These are phyloP conservation scores for Octonoba sinensis DNA, from an alignment of 2,888 invertebrate genomes.

Conservation along the genomic window DNA sequence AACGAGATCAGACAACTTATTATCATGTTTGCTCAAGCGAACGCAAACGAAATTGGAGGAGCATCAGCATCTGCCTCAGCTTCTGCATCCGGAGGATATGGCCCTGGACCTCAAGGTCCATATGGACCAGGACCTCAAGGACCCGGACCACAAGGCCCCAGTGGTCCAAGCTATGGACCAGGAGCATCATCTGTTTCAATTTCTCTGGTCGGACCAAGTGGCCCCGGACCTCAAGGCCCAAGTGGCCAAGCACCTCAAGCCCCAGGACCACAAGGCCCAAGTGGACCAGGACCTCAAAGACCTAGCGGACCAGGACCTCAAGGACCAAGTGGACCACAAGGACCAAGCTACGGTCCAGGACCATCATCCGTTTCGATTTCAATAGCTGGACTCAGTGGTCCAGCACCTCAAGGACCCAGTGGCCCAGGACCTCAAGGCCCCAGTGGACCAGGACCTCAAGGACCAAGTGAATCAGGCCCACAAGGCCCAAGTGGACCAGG, in stretches of 20 bases:
- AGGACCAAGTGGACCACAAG: not conserved
- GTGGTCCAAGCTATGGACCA: not conserved
- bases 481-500: conserved; percentile 1
- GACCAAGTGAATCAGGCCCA: not conserved
- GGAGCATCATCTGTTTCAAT: too few species aligned
- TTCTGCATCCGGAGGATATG: not conserved
- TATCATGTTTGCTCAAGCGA: conserved; percentile 19
- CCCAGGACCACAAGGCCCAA: not conserved
- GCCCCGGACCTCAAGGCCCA: not conserved
- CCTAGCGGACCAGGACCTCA: not conserved
- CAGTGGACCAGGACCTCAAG: not conserved
- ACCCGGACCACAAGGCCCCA: not conserved
- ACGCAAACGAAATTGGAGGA: conserved; percentile 11
- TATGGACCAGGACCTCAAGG: not conserved
- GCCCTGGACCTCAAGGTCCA: not conserved
- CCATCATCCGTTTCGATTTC: too few species aligned
- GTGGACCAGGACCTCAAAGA: not conserved
- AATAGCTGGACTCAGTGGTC: too few species aligned
- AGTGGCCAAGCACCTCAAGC: not conserved
- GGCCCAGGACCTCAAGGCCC: not conserved
- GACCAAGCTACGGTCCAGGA: not conserved
- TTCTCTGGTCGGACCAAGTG: not conserved
- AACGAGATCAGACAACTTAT: conserved; percentile 21
- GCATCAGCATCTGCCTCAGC: not conserved
- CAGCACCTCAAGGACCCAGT: not conserved